Base-by-base conservation (phyloP, 2,888 invertebrate genomes). In the Deilephila elpenor region DNA sequence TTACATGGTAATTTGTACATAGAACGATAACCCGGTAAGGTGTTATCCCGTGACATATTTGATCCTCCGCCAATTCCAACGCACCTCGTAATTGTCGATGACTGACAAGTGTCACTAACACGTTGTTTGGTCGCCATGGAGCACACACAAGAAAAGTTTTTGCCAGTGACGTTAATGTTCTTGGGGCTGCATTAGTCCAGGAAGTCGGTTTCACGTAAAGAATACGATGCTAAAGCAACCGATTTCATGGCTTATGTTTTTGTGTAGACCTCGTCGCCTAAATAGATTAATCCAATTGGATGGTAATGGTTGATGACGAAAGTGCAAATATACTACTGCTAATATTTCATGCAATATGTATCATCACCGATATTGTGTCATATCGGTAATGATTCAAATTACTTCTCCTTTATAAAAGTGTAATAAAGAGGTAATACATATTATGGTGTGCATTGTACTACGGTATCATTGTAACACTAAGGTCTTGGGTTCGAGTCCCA, bases 1-100 rank as follows among this genome's bases (percentile, higher is more conserved):
- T 67, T 51, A 67, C 44, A 71, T 32, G 59, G 72, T 67, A 70
- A 62, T 74, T 78, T 77, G 78, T 77, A 74, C 72, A 75, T 73
- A 75, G 71, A 74, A 71, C 75, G 76, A 77, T 74, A 75, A 80
- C 80, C 80, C 79, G 75, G 78, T 80, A 84, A 76, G 82, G 82
- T 64, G 81, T 79, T 82, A 85, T 84, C 86, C 79, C 82, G 87
- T 88, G 88, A 89, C 86, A 86, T 82, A 76, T 79, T 87, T 90
- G 90, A 86, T 81, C 67, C 25, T 71, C 67, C 80, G 91, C 91
- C 91, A 91, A 86, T 82, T 75, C 77, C 75, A 76, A 77, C 72
- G 37, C 75, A 77, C 75, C 74, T 80, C 77, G 76, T 82, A 77
- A 82, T 79, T 75, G 74, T 71, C 80, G 81, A 78, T 78, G 84